Base-by-base conservation (phyloP, 2,888 invertebrate genomes). In the Nephrotoma appendiculata region DNA sequence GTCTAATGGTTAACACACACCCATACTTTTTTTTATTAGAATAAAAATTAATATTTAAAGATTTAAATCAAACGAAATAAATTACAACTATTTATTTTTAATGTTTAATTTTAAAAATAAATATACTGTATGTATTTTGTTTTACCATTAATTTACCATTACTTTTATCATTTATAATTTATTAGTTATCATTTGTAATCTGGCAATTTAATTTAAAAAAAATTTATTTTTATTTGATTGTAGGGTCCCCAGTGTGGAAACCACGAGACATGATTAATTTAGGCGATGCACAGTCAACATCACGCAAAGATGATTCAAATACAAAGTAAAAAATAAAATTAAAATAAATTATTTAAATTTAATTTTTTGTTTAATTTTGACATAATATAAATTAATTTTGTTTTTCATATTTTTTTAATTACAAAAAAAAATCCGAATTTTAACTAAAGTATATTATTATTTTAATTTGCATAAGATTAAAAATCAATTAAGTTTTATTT, bases 231-330 rank as follows among this genome's bases (percentile, higher is more conserved):
- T 91, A 90, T 91, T 94, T 93, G 94, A 94, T 95, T 95, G 94
- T 95, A 96, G 98, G 98, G 93, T 98, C 98, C 93, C 98, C 98
- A 92, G 96, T 98, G 93, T 98, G 98, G 98, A 98, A 98, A 95
- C 98, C 98, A 93, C 96, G 98, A 93, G 97, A 98, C 94, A 94
- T 93, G 94, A 92, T 93, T 93, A 92, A 93, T 92, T 93, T 93
- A 92, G 92, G 92, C 92, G 92, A 92, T 91, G 91, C 91, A 90
- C 91, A 91, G 91, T 91, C 92, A 90, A 91, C 92, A 91, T 91
- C 91, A 91, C 92, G 92, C 91, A 92, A 92, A 92, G 92, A 92
- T 91, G 92, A 92, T 90, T 91, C 91, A 90, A 91, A 91, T 84
- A 84, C 84, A 42, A 84, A 84, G 84, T 84, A 84, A 84, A 19